Base-by-base conservation (phyloP, 2,113 vertebrate genomes). In the Taurulus bubalis region DNA sequence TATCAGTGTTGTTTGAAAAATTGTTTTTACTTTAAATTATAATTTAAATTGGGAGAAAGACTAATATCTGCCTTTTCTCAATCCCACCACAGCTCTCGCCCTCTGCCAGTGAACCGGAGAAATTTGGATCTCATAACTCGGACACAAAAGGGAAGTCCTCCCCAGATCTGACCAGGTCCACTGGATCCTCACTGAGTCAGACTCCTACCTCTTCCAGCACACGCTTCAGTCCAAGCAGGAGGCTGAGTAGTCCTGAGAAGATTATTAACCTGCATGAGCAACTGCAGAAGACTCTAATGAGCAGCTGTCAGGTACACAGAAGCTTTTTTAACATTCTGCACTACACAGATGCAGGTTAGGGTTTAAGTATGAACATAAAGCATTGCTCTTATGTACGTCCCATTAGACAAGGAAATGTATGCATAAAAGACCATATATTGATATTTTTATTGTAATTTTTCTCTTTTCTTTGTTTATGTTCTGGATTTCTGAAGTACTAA, bases 221-320 rank as follows among this genome's bases (percentile, higher is more conserved):
- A 0, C 7, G 8, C 56, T 36, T 47, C 60, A 34, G 24, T 30
- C 77, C 24, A 0, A 28, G 65, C 68, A 8, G 71, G 0, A 83
- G 75, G 84, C 80, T 94, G 75, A 92, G 38, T 45, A 94, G 93
- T 77, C 95, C 93, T 0, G 91, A 89, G 28, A 94, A 87, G 86
- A 94, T 95, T 89, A 69, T 90, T 77, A 88, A 90, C 72, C 88
- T 94, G 1, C 91, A 95, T 11, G 64, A 1, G 63, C 92, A 95
- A n/a, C 91, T 95, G 20, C 87, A 89, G 47, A 90, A 88, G 72
- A 94, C 91, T 62, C 51, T 92, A 18, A 1, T 0, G 70, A 86
- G 91, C 90, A 86, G 68, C 42, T 84, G 71, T 88, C 88, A 93
- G 94, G 94, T 95, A 85, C 79, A 28, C 30, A 63, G 9, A 30